Evolutionary conservation across 2,888 invertebrate species (phyloP), one percentile per base, ranked within the genome.

Genomic region (Muscina levida): DNA sequence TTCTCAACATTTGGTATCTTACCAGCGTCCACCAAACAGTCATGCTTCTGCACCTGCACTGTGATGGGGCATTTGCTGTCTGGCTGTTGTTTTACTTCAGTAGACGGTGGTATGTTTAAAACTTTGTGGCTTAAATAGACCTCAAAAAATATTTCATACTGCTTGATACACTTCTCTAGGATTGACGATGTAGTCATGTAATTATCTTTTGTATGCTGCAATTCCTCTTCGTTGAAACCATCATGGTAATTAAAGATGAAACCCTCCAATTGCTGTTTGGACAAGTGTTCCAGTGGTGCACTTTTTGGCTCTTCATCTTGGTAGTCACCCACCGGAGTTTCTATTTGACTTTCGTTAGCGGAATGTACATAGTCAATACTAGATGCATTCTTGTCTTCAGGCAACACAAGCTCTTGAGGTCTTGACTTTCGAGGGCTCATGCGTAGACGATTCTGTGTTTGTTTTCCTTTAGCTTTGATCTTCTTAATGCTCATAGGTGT

Each of bases 131-230:
- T 77, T 76, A 87, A 56, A 59, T 89, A 91, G 0, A 91, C 87
- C 79, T 91, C 90, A 71, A 91, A 93, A 85, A 93, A 92, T 31
- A 90, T 88, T 86, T 93, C 92, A 77, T 93, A 93, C 79, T 92
- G 92, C 59, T 92, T 89, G 39, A 93, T 89, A 85, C 93, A 93
- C 84, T 93, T 92, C 84, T 93, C 93, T 31, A 93, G 83, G 85
- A 92, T 92, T 5, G 92, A 90, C 73, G 77, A 67, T 42, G 81
- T 81, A 0, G 72, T 77, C 11, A 67, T 74, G 17, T 62, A 62
- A n/a, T 62, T 62, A 37, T 62, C 22, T 48, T 48, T 75, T 53
- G 15, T 73, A 39, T 81, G 74, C 17, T 72, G 62, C 0, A 68
- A 42, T 46, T 88, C 89, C 53, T 88, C 85, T 6, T 83, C 82